Evolutionary conservation across 2,113 vertebrate species (phyloP).

Genomic region (Xenopus tropicalis): DNA sequence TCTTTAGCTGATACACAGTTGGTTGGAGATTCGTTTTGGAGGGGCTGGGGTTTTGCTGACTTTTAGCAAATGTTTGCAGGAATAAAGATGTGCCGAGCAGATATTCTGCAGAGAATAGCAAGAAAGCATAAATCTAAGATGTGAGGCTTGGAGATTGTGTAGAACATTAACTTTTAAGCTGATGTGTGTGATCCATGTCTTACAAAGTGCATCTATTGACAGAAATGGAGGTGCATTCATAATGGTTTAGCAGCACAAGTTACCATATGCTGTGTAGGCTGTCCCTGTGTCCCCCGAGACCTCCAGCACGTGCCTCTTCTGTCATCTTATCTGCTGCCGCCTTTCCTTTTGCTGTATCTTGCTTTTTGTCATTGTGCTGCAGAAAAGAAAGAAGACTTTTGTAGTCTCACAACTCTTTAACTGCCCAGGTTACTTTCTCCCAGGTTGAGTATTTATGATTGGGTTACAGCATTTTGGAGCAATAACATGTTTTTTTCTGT

Average conservation of each 20-base stretch:
- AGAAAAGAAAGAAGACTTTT: background rate
- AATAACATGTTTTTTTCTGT: too few relatives aligned
- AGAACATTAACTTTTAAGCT: conserved; percentile 18
- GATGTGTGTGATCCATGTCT: conserved; percentile 2
- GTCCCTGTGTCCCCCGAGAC: conserved; percentile 20
- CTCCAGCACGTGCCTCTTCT: conserved; percentile 18
- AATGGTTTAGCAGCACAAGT: conserved; percentile 24
- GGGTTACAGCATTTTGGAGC: too few relatives aligned
- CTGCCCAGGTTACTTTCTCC: too few relatives aligned
- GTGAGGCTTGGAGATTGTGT: background rate
- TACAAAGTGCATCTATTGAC: conserved; percentile 15
- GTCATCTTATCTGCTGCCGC: conserved; percentile 12
- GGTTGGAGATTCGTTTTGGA: conserved; percentile 25
- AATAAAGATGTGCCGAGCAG: conserved; percentile 1
- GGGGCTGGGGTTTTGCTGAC: conserved; percentile 9
- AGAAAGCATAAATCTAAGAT: conserved; percentile 14
- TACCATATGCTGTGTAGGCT: conserved; percentile 37
- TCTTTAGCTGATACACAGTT: background rate
- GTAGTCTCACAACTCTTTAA: background rate
- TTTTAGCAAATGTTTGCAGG: conserved; percentile 2
- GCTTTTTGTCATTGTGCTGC: background rate
- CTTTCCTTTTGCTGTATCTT: conserved; percentile 21
- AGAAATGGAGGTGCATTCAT: conserved; percentile 34
- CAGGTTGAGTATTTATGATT: too few relatives aligned
- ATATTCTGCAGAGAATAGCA: conserved; percentile 10